phyloP scores from a whole-genome alignment of 1,140 invertebrate species.

The Hermatobates lingyangjiaoensis region DNA sequence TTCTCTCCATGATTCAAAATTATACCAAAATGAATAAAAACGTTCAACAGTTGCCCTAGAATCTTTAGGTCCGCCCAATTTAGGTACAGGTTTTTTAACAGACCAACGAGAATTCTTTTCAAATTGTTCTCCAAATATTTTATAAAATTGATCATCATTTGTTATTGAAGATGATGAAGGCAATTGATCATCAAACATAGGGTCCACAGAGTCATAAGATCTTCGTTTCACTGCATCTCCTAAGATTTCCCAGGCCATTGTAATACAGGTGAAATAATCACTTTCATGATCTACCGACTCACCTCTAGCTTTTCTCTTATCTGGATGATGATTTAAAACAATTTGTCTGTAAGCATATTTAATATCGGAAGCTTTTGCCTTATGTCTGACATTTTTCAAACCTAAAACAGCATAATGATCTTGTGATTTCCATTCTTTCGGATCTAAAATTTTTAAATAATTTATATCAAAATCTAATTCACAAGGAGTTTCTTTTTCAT shows the following conservation, averaged over 20 bases:
- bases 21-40: slow-evolving; percentile 87
- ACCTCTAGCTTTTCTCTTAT: slow-evolving; percentile 78
- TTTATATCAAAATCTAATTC: slow-evolving; percentile 54
- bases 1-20: slow-evolving; percentile 97
- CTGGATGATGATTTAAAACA: slow-evolving; percentile 91
- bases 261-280: slow-evolving; percentile 97
- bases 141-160: slow-evolving; percentile 33
- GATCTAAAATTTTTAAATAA: slow-evolving; percentile 74
- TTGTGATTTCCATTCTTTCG: slow-evolving; percentile 92
- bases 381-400: slow-evolving; percentile 35
- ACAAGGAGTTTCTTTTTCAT: slow-evolving; percentile 30
- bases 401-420: slow-evolving; percentile 92
- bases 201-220: slow-evolving; percentile 92
- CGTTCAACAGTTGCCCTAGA: slow-evolving; percentile 55
- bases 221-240: slow-evolving; percentile 61
- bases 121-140: slow-evolving; percentile 55
- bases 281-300: slow-evolving; percentile 68
- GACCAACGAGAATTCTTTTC: slow-evolving; percentile 85
- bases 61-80: slow-evolving; percentile 54
- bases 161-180: slow-evolving; percentile 48
- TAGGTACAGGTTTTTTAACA: slow-evolving; percentile 65
- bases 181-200: slow-evolving; percentile 75
- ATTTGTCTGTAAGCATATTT: slow-evolving; percentile 47
- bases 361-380: background rate
- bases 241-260: slow-evolving; percentile 86